Evolutionary conservation across 2,888 invertebrate species (phyloP).

Genomic region (Augochlorella aurata): DNA sequence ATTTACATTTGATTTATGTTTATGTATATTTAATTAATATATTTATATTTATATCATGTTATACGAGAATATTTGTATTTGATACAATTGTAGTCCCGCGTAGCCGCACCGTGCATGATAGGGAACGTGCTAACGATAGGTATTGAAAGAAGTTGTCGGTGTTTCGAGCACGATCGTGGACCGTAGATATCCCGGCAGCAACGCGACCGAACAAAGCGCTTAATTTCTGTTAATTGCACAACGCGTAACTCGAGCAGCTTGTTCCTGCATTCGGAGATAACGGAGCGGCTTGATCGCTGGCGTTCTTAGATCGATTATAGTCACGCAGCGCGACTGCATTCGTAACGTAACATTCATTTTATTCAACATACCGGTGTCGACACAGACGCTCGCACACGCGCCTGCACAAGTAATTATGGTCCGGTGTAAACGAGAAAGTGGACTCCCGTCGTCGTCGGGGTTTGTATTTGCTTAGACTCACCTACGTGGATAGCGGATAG

Average conservation of each 20-base stretch:
- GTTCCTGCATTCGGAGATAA: conserved; percentile 26
- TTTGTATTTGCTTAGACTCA: conserved; percentile 57
- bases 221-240: conserved; percentile 30
- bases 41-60: too few species aligned
- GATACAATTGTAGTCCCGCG: too few species aligned
- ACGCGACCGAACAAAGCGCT: conserved; percentile 17
- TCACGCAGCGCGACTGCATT: conserved; percentile 19
- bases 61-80: too few species aligned
- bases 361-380: conserved; percentile 62
- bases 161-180: background rate
- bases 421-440: conserved; percentile 75
- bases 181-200: background rate
- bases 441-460: conserved; percentile 35
- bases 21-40: too few species aligned
- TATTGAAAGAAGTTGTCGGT: too few species aligned
- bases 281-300: conserved; percentile 23
- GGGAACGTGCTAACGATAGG: too few species aligned
- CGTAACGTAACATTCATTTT: conserved; percentile 62
- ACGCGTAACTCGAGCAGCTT: conserved; percentile 29
- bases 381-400: conserved; percentile 34
- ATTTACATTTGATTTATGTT: too few species aligned
- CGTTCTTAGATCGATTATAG: conserved; percentile 65
- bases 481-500: conserved; percentile 23
- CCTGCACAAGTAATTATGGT: conserved; percentile 61
- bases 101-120: too few species aligned